A percentile compares a stretch with the other conserved stretches of the same genome.
Conservation (phyloP, 2,888 invertebrate species). For the Thelaira solivaga region DNA sequence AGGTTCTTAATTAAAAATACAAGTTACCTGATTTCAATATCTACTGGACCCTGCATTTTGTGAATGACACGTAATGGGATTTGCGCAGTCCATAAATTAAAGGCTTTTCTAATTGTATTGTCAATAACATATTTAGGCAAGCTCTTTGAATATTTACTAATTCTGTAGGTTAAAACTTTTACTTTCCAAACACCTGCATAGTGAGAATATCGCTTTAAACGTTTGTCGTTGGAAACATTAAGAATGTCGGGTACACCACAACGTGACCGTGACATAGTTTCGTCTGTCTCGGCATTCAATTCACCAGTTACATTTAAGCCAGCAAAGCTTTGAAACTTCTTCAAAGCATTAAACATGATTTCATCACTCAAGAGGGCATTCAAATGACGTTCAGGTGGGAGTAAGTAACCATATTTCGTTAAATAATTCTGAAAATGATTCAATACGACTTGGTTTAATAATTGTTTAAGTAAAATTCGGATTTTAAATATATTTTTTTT, state of each 20-base stretch:
- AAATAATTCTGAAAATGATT: constrained; percentile 87
- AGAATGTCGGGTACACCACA: constrained; percentile 95
- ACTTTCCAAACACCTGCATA: constrained; percentile 98
- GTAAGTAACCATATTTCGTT: constrained; percentile 91
- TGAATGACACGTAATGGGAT: constrained; percentile 89
- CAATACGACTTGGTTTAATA: no score
- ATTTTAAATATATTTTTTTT: no score
- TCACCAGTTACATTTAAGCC: constrained; percentile 92
- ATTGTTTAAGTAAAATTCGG: no score
- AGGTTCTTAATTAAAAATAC: background rate
- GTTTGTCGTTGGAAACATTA: constrained; percentile 85
- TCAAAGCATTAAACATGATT: constrained; percentile 86
- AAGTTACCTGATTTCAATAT: constrained; percentile 87
- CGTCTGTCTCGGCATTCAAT: constrained; percentile 87
- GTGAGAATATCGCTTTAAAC: constrained; percentile 92
- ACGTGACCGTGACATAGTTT: constrained; percentile 89
- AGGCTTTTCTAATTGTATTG: constrained; percentile 88
- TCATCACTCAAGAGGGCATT: constrained; percentile 87
- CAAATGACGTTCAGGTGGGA: constrained; percentile 84
- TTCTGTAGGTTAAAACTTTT: constrained; percentile 91
- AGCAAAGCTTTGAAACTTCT: constrained; percentile 94
- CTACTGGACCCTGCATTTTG: constrained; percentile 85
- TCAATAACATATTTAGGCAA: constrained; percentile 85
- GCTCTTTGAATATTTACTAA: constrained; percentile 90
- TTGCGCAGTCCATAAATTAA: constrained; percentile 90